phyloP scores from a whole-genome alignment of 2,113 vertebrate species.

The Felis chaus region DNA sequence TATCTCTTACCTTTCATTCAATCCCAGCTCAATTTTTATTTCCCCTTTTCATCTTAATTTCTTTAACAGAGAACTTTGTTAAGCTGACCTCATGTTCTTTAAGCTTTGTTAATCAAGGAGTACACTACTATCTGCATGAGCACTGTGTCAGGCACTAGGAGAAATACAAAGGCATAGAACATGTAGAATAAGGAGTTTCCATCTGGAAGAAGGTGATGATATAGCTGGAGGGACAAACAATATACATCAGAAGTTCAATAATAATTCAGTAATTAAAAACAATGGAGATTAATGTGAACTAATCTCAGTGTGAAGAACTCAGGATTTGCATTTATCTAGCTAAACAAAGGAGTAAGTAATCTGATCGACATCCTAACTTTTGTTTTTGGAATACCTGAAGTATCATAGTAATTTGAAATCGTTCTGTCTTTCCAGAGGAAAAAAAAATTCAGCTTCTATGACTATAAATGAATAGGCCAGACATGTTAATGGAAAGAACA shows the following conservation, averaged over 20 bases:
- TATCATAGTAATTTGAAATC: neutral
- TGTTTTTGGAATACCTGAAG: neutral
- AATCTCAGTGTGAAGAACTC: too few relatives aligned
- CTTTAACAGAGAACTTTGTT: neutral
- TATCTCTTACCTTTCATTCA: neutral
- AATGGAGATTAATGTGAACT: neutral
- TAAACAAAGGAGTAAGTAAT: neutral
- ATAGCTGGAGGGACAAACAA: neutral
- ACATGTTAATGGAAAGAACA: neutral
- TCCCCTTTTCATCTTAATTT: conserved; percentile 43
- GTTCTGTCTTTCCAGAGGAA: neutral
- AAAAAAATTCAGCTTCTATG: neutral
- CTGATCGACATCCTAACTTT: neutral
- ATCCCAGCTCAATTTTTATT: neutral
- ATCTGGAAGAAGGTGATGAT: neutral
- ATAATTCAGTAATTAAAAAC: conserved; percentile 2
- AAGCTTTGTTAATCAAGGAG: neutral
- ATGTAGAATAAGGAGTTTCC: neutral
- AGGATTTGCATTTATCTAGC: neutral
- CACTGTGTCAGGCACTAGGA: neutral
- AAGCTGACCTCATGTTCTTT: neutral
- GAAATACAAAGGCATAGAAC: neutral
- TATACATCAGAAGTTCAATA: neutral
- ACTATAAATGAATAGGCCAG: neutral
- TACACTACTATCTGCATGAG: neutral